A percentile compares a stretch with the other conserved stretches of the same genome.
Conservation (phyloP, 2,797 vertebrate species). For the Ceryle rudis region DNA sequence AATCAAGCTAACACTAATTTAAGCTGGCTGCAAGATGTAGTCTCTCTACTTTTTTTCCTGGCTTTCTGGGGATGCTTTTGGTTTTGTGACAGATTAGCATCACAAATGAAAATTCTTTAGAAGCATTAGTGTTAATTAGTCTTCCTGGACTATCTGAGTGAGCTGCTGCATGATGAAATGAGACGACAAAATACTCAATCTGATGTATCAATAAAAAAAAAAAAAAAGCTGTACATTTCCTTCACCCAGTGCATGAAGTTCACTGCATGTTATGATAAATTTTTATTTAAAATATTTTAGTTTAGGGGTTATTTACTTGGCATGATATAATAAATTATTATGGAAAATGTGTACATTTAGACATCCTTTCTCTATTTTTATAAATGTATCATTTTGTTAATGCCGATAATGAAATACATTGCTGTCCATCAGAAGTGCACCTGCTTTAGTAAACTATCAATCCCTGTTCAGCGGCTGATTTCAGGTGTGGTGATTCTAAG, state of each 20-base stretch:
- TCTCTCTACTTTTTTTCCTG: neutral
- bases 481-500: neutral
- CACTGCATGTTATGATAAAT: neutral
- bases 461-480: neutral
- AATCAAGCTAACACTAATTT: slow-evolving; percentile 36
- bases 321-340: neutral
- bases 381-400: neutral
- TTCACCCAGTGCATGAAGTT: neutral
- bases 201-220: neutral
- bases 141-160: slow-evolving; percentile 15
- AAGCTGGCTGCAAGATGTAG: neutral
- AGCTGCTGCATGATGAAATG: slow-evolving; percentile 23
- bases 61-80: slow-evolving; percentile 14
- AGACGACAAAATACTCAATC: neutral
- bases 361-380: neutral
- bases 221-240: neutral
- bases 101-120: slow-evolving; percentile 34
- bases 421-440: neutral
- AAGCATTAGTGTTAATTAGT: slow-evolving; percentile 53
- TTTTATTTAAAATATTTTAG: neutral
- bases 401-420: neutral
- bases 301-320: neutral
- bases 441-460: neutral
- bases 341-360: neutral
- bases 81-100: slow-evolving; percentile 20